Percentiles rank a stretch among this genome's conserved stretches.
phyloP scores from a whole-genome alignment of 1,140 invertebrate species.

The Drosophila navojoa region DNA sequence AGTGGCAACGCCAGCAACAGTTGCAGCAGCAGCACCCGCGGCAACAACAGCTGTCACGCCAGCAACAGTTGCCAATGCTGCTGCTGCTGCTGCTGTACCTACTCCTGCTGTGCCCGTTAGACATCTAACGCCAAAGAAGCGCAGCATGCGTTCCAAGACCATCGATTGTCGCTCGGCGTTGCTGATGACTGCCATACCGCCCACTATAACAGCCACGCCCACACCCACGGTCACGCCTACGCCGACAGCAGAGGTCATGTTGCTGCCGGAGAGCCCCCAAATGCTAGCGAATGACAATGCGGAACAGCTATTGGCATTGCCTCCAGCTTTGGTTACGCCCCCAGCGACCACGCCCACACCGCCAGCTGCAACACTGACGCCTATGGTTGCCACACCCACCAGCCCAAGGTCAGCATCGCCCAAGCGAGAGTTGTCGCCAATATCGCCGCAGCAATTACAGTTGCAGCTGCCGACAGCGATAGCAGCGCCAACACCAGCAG shows the following conservation, averaged over 20 bases:
- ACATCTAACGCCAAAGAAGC: constrained; percentile 63
- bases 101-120: neutral
- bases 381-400: neutral
- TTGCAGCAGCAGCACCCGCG: neutral
- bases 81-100: no score
- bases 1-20: constrained; percentile 7
- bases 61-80: neutral
- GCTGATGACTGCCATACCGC: constrained; percentile 18
- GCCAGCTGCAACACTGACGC: constrained; percentile 3
- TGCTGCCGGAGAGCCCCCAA: neutral
- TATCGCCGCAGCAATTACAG: neutral
- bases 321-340: neutral
- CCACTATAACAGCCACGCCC: neutral
- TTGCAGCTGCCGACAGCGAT: constrained; percentile 7
- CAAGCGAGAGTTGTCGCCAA: neutral
- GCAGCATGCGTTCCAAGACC: constrained; percentile 71
- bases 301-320: neutral
- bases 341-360: neutral
- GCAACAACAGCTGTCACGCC: neutral
- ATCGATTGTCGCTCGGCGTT: constrained; percentile 65
- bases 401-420: neutral
- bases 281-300: neutral
- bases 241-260: neutral
- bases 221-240: neutral
- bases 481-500: neutral